Base-by-base conservation (phyloP, 2,113 vertebrate genomes). In the Odontesthes bonariensis region DNA sequence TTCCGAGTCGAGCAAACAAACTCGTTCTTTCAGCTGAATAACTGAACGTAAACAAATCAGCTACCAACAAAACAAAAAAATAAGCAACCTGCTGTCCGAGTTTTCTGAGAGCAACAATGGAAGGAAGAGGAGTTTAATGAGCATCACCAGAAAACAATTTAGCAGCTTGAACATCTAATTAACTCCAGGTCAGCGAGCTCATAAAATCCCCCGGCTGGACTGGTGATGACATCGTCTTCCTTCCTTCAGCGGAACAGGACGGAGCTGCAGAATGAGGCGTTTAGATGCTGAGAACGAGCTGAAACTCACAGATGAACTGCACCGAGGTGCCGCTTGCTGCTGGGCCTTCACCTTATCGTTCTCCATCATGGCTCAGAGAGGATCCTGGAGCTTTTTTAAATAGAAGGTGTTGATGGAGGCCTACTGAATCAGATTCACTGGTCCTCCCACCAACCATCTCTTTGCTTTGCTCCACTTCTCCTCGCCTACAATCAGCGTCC, bases 301-400 rank as follows among this genome's bases (percentile, higher is more conserved):
- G 47, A 57, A 38, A 55, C 16, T 47, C 0, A 20, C 67, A 16
- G 67, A 17, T 16, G 57, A 55, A 20, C 38, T 12, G 55, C 9
- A 52, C 58, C 32, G 55, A 22, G 40, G 52, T 17, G 77, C 49
- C 11, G 0, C 16, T 66, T 64, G 78, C 54, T 0, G 4, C 64
- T 35, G 67, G 31, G 27, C 19, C 42, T 55, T 57, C 82, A 86
- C 81, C 79, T 84, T 89, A n/a, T n/a, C n/a, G 32, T 53, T 56
- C 55, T 40, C 27, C 2, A 23, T 56, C 54, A 1, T 1, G 23
- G 23, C 12, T 57, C 54, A 35, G 54, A 67, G 16, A 59, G 63
- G 49, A 66, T 58, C n/a, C n/a, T n/a, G n/a, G n/a, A n/a, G n/a
- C n/a, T n/a, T n/a, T n/a, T n/a, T n/a, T n/a, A n/a, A n/a, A n/a